Evolutionary conservation across 2,888 invertebrate genomes (phyloP).

Genomic region (Cosmia pyralina): DNA sequence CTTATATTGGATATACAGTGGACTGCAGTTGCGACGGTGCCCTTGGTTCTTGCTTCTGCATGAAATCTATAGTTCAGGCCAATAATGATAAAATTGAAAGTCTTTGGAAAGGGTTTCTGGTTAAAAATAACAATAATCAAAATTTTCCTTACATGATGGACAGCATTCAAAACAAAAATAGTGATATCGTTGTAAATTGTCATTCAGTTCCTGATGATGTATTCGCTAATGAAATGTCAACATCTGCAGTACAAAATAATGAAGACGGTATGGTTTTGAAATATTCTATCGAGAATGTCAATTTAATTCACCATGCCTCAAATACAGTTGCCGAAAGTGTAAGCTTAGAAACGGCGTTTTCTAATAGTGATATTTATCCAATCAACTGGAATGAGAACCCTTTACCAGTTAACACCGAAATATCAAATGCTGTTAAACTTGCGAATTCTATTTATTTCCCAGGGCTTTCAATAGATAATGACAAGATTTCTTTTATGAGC

Average conservation of each 20-base stretch:
- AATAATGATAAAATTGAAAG: conserved; percentile 69
- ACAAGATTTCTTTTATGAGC: conserved; percentile 51
- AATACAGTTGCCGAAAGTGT: conserved; percentile 67
- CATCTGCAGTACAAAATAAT: conserved; percentile 23
- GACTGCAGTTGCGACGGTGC: conserved; percentile 76
- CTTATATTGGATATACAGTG: conserved; percentile 79
- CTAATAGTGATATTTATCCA: conserved; percentile 54
- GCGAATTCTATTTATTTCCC: conserved; percentile 71
- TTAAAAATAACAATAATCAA: conserved; percentile 45
- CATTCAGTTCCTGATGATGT: neutral
- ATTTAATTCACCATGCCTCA: conserved; percentile 58
- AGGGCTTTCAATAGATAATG: conserved; percentile 50
- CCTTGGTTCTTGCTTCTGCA: conserved; percentile 75
- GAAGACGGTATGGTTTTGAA: conserved; percentile 71
- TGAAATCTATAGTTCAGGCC: conserved; percentile 72
- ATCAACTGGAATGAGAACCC: conserved; percentile 68
- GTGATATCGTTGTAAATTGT: conserved; percentile 20
- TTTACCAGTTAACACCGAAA: conserved; percentile 48
- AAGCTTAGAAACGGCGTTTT: conserved; percentile 60
- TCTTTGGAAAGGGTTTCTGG: conserved; percentile 72
- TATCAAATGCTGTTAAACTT: conserved; percentile 59
- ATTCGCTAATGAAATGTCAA: neutral
- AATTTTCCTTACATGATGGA: conserved; percentile 78
- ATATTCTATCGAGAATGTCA: conserved; percentile 63
- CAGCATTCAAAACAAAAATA: conserved; percentile 54